Evolutionary conservation across 2,888 invertebrate species (phyloP).

Genomic region (Octonoba sinensis): DNA sequence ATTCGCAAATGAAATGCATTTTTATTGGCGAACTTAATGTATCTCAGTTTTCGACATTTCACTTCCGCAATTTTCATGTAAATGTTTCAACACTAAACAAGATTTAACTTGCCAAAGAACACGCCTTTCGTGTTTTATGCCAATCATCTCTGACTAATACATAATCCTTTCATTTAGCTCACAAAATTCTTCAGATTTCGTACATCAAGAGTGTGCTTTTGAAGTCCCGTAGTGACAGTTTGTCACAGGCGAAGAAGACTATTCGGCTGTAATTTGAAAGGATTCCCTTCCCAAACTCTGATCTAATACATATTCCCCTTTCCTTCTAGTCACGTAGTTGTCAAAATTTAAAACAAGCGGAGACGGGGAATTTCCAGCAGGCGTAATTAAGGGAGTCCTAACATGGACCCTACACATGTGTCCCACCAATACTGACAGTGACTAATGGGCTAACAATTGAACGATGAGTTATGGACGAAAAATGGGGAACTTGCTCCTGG

Average conservation of each 20-base stretch:
- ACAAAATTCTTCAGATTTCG: too few species aligned
- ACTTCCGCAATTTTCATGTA: too few species aligned
- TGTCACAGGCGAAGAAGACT: conserved; percentile 14
- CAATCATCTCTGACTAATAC: too few species aligned
- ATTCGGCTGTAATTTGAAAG: conserved; percentile 22
- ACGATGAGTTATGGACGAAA: conserved; percentile 53
- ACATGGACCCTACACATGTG: conserved; percentile 39
- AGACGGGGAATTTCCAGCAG: conserved; percentile 31
- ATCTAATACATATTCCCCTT: conserved; percentile 7
- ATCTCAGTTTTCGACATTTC: too few species aligned
- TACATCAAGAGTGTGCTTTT: too few species aligned
- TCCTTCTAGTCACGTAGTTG: conserved; percentile 26
- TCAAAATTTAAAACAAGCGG: conserved; percentile 44
- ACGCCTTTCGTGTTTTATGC: too few species aligned
- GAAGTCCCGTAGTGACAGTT: not conserved
- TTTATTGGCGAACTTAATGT: too few species aligned
- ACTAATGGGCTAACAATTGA: conserved; percentile 59
- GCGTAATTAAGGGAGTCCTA: conserved; percentile 47
- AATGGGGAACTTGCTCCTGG: conserved; percentile 25
- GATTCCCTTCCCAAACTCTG: conserved; percentile 5
- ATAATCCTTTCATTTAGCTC: too few species aligned
- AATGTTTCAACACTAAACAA: too few species aligned
- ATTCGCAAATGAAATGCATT: too few species aligned
- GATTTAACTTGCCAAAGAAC: too few species aligned
- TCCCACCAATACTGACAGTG: conserved; percentile 40